Conservation (phyloP, 2,797 vertebrate species). For the Limnodromus scolopaceus region DNA sequence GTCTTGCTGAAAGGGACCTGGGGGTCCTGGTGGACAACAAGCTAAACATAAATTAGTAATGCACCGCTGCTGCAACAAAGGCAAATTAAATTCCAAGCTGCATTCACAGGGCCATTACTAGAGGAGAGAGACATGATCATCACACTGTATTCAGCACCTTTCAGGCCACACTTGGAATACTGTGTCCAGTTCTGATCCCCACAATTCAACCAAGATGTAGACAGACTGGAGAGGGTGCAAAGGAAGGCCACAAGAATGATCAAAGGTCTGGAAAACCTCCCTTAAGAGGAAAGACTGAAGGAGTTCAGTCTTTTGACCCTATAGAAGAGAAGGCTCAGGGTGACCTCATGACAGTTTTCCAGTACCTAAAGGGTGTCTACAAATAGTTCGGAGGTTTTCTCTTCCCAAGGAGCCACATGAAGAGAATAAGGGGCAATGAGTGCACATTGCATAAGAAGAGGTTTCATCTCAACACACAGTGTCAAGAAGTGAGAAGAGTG, state of each 20-base stretch:
- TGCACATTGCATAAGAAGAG: not conserved
- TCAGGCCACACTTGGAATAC: not conserved
- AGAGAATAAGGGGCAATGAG: fast-evolving
- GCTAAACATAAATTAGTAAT: not conserved
- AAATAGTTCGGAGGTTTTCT: not conserved
- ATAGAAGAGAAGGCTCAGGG: not conserved
- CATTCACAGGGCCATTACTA: not conserved
- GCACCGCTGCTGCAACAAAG: not conserved
- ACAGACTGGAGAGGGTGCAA: not conserved
- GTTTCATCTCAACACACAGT: not conserved
- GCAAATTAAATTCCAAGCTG: not conserved
- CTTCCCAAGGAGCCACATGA: not conserved
- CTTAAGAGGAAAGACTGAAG: not conserved
- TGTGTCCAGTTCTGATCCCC: not conserved
- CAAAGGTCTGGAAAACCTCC: not conserved
- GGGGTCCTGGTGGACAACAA: not conserved
- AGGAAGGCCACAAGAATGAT: not conserved
- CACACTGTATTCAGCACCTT: not conserved
- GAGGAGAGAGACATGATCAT: not conserved
- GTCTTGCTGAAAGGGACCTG: not conserved
- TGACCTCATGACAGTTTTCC: not conserved
- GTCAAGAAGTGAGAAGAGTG: not conserved
- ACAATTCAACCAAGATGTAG: not conserved
- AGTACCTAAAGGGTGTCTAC: not conserved
- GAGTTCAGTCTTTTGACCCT: not conserved